phyloP scores from a whole-genome alignment of 1,140 invertebrate species.

The Calycopis cecrops region DNA sequence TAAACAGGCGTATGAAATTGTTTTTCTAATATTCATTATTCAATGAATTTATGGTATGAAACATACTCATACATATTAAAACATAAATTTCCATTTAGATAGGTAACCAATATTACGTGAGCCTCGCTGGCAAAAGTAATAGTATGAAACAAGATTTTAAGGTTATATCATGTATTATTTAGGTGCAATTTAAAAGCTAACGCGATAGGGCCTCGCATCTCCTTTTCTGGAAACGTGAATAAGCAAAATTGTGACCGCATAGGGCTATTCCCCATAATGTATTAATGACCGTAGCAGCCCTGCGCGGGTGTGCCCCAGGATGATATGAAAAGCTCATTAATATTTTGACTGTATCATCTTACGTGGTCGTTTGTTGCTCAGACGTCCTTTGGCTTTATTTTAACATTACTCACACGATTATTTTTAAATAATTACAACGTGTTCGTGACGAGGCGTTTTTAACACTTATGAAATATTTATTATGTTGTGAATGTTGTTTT shows the following conservation, averaged over 20 bases:
- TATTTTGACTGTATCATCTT: constrained; percentile 35
- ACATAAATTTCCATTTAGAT: constrained; percentile 32
- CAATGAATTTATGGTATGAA: constrained; percentile 15
- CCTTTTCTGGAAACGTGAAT: constrained; percentile 48
- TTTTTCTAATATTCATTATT: constrained; percentile 38
- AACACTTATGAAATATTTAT: too few species aligned
- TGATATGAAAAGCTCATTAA: constrained; percentile 47
- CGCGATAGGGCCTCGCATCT: constrained; percentile 36
- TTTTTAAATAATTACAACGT: not conserved
- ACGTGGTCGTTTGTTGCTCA: constrained; percentile 19
- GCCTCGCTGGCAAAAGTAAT: constrained; percentile 31
- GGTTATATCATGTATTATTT: constrained; percentile 53
- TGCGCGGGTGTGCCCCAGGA: constrained; percentile 28
- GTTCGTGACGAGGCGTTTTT: too few species aligned
- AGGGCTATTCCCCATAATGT: constrained; percentile 47
- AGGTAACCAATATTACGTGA: constrained; percentile 30
- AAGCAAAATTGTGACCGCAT: constrained; percentile 51
- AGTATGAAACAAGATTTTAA: constrained; percentile 40
- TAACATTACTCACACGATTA: constrained; percentile 9
- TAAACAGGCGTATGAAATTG: constrained; percentile 26
- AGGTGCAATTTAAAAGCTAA: constrained; percentile 64
- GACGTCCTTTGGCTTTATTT: constrained; percentile 10
- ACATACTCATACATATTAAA: constrained; percentile 23
- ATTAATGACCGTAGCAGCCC: constrained; percentile 46
- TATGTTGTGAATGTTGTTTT: too few species aligned